Conservation (phyloP, 2,113 vertebrate genomes). For the Upupa epops region DNA sequence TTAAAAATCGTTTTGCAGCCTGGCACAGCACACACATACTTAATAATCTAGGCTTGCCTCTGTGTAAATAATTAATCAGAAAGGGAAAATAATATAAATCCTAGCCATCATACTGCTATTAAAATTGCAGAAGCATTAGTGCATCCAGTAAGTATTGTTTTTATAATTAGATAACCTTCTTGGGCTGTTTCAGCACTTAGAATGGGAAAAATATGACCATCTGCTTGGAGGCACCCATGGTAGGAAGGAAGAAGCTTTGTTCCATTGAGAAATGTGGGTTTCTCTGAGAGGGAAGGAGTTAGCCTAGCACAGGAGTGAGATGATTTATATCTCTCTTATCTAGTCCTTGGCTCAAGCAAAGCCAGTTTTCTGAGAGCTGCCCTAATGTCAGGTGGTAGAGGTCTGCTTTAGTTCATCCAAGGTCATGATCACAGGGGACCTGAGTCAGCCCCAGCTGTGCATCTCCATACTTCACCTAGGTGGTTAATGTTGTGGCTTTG, state of each 20-base stretch:
- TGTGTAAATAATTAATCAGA: constrained; percentile 86
- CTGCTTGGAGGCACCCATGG: neutral
- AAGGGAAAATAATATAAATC: constrained; percentile 83
- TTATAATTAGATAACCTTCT: constrained; percentile 72
- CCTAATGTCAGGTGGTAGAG: accelerated
- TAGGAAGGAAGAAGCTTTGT: neutral
- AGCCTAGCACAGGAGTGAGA: neutral
- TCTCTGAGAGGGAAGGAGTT: neutral
- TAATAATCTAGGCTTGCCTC: constrained; percentile 73
- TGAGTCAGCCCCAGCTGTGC: neutral
- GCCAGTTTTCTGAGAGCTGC: neutral
- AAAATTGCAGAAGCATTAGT: constrained; percentile 77
- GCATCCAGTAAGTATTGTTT: constrained; percentile 70
- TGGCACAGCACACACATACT: constrained; percentile 57
- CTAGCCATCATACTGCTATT: constrained; percentile 75
- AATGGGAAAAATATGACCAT: neutral
- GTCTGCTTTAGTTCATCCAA: neutral
- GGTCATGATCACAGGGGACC: neutral
- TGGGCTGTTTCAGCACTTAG: constrained; percentile 24
- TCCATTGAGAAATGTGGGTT: accelerated
- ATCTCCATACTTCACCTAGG: accelerated
- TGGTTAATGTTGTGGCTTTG: accelerated
- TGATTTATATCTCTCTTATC: neutral
- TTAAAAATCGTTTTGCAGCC: constrained; percentile 43
- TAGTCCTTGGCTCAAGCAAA: neutral